Percentiles rank a stretch among this genome's conserved stretches.
These are phyloP conservation scores for Artibeus lituratus DNA, from an alignment of 2,797 vertebrate genomes.

Conservation along the genomic window DNA sequence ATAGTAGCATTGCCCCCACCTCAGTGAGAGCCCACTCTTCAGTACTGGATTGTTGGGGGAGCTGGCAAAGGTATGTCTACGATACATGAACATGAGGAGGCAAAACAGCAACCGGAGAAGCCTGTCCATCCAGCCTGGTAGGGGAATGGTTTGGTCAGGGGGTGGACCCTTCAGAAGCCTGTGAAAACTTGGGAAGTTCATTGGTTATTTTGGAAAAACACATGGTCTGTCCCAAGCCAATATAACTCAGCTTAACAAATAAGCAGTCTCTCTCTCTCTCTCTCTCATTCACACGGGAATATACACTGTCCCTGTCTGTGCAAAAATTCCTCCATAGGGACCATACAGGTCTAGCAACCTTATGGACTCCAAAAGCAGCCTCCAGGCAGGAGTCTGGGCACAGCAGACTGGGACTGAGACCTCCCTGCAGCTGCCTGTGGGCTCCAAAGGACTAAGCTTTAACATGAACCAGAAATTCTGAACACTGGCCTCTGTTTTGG, in stretches of 20 bases:
- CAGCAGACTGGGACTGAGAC: too few species aligned
- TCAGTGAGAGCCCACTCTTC: not conserved
- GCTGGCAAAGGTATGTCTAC: not conserved
- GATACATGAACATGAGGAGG: not conserved
- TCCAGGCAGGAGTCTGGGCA: too few species aligned
- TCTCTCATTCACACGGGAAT: too few species aligned
- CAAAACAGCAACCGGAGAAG: not conserved
- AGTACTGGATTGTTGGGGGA: not conserved
- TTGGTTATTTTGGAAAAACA: not conserved
- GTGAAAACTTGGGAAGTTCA: not conserved
- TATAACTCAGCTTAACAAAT: not conserved
- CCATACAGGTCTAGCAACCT: too few species aligned
- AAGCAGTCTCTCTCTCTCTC: too few species aligned
- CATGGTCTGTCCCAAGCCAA: not conserved
- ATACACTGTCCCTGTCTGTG: too few species aligned
- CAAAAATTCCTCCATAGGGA: too few species aligned
- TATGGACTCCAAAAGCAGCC: too few species aligned
- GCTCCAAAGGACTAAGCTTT: too few species aligned
- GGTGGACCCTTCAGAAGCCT: not conserved
- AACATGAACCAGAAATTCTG: too few species aligned
- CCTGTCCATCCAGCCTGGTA: not conserved
- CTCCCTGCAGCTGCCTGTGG: too few species aligned
- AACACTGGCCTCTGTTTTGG: too few species aligned
- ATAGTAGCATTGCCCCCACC: not conserved
- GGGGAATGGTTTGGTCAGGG: not conserved